Conservation (phyloP, 2,797 vertebrate genomes). For the Bradypodion pumilum region DNA sequence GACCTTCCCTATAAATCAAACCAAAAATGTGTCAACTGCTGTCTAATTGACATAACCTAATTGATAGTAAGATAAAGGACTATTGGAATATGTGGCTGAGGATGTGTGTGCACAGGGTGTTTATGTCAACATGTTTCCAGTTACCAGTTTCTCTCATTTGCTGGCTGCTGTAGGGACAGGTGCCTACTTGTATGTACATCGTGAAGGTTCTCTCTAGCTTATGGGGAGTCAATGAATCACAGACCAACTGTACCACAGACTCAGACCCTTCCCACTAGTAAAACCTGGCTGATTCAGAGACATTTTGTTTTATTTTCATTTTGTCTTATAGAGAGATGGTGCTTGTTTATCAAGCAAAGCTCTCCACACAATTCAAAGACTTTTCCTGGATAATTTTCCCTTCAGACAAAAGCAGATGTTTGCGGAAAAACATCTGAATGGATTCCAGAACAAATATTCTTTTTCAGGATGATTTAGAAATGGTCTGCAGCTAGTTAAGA, state of each 20-base stretch:
- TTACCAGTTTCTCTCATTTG: not conserved
- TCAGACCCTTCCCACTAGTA: not conserved
- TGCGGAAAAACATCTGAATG: not conserved
- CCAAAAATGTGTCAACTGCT: conserved; percentile 28
- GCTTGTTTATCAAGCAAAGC: not conserved
- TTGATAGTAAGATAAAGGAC: not conserved
- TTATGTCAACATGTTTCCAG: not conserved
- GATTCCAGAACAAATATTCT: not conserved
- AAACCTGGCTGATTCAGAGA: not conserved
- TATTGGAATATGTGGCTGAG: not conserved
- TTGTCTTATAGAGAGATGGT: not conserved
- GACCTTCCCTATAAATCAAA: conserved; percentile 90
- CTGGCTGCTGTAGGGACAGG: not conserved
- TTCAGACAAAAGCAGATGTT: not conserved
- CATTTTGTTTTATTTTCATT: not conserved
- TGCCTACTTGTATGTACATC: too few relatives aligned
- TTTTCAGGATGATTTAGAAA: not conserved
- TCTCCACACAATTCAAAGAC: not conserved
- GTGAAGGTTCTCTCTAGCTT: not conserved
- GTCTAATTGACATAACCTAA: not conserved
- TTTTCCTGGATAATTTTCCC: not conserved
- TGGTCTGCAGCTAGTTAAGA: not conserved
- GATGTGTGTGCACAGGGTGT: not conserved
- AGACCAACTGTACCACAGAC: not conserved
- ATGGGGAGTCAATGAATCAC: not conserved